These are phyloP conservation scores for Vireo altiloquus DNA, from an alignment of 2,113 vertebrate species.

Conservation along the genomic window DNA sequence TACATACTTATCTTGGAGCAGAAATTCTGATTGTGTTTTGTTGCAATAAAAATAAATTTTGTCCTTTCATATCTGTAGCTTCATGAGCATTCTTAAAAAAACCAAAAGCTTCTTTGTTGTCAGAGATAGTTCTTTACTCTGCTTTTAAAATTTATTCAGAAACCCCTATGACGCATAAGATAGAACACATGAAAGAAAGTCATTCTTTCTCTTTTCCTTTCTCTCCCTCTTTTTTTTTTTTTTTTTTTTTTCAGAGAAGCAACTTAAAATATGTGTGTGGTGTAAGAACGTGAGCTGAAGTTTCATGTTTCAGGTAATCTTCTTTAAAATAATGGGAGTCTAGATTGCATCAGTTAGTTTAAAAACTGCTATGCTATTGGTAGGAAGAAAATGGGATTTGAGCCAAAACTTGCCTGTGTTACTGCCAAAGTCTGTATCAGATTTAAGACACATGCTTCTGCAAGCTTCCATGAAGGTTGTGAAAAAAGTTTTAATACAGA, in stretches of 20 bases:
- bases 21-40: not conserved
- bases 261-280: slow-evolving; percentile 2
- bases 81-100: not conserved
- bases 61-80: not conserved
- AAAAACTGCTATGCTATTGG: slow-evolving; percentile 72
- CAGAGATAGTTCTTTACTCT: not conserved
- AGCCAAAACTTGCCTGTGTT: slow-evolving; percentile 74
- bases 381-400: slow-evolving; percentile 69
- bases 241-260: not conserved
- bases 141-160: not conserved
- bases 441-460: slow-evolving; percentile 93
- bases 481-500: slow-evolving; percentile 76
- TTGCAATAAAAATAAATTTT: slow-evolving; percentile 6
- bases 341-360: slow-evolving; percentile 66
- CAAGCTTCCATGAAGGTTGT: slow-evolving; percentile 73
- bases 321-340: slow-evolving; percentile 60
- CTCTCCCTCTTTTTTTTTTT: not conserved
- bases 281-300: slow-evolving; percentile 43
- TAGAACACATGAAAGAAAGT: not conserved
- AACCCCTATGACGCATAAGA: not conserved
- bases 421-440: slow-evolving; percentile 87
- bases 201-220: not conserved
- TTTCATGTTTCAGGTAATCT: slow-evolving; percentile 79
- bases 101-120: not conserved
- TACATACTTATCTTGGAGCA: not conserved